A percentile compares a stretch with the other conserved stretches of the same genome.
Evolutionary conservation across 2,888 invertebrate species (phyloP).

Genomic region (Coecobrya sp.): DNA sequence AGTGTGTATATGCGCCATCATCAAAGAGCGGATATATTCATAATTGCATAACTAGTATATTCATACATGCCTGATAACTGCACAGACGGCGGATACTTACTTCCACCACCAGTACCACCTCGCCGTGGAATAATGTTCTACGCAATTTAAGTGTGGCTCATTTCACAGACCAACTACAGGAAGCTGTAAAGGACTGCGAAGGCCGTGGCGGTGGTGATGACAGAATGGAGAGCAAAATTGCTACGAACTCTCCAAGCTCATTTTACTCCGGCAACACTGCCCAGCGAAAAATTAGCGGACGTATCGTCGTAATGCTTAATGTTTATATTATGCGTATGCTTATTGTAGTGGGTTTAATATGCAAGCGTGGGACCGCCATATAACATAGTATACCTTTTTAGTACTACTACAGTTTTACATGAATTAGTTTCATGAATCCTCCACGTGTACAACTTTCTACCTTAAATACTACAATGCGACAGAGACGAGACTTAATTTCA

Average conservation of each 20-base stretch:
- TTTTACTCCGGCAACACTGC: not conserved
- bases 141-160: conserved; percentile 48
- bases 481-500: conserved; percentile 8
- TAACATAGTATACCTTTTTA: too few relatives aligned
- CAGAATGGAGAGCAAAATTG: conserved; percentile 31
- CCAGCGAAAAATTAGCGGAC: not conserved
- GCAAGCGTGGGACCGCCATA: too few relatives aligned
- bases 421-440: not conserved
- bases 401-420: not conserved
- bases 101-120: not conserved
- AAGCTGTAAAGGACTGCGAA: conserved; percentile 10
- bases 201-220: not conserved
- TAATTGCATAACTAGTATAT: not conserved
- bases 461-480: not conserved
- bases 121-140: conserved; percentile 20
- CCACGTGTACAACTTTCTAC: not conserved
- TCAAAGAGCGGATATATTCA: conserved; percentile 1
- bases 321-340: not conserved
- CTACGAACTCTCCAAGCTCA: not conserved
- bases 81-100: not conserved
- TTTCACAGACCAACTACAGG: conserved; percentile 53
- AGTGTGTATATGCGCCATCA: not conserved
- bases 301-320: not conserved
- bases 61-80: not conserved
- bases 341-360: too few relatives aligned